Percentiles rank a stretch among this genome's conserved stretches.
Evolutionary conservation across 2,888 invertebrate species (phyloP).

Genomic region (Amphipoea lucens): DNA sequence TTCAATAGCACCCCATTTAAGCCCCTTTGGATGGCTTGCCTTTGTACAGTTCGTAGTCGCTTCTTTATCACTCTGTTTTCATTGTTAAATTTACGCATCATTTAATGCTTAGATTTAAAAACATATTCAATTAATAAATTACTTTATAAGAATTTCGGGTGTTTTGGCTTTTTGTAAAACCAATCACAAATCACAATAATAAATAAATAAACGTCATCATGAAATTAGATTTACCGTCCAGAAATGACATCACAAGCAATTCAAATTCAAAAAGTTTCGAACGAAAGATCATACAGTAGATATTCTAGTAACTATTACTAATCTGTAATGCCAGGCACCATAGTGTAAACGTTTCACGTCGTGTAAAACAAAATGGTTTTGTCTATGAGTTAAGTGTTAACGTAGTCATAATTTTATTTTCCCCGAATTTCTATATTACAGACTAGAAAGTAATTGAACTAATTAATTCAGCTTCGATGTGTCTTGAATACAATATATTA

Average conservation of each 20-base stretch:
- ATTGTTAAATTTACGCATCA: conserved; percentile 58
- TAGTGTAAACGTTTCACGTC: not conserved
- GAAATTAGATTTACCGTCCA: conserved; percentile 27
- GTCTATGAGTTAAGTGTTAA: conserved; percentile 48
- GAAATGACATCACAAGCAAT: conserved; percentile 27
- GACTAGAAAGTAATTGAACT: not conserved
- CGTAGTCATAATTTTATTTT: not conserved
- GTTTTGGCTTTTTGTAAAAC: conserved; percentile 2
- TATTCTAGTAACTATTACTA: conserved; percentile 24
- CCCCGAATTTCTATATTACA: not conserved
- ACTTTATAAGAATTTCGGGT: not conserved
- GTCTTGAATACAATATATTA: too few species aligned
- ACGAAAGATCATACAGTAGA: not conserved
- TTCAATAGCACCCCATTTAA: conserved; percentile 71
- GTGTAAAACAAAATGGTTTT: conserved; percentile 20
- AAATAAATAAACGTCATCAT: conserved; percentile 55
- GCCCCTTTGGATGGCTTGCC: conserved; percentile 77
- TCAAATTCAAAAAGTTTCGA: not conserved
- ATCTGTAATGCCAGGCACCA: not conserved
- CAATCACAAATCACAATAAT: conserved; percentile 25
- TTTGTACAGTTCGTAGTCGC: conserved; percentile 75
- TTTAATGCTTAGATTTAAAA: conserved; percentile 38
- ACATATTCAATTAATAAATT: conserved; percentile 45
- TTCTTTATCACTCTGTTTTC: conserved; percentile 51
- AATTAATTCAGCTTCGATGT: not conserved